Evolutionary conservation across 2,888 invertebrate species (phyloP).

Genomic region (Pheosia gnoma): DNA sequence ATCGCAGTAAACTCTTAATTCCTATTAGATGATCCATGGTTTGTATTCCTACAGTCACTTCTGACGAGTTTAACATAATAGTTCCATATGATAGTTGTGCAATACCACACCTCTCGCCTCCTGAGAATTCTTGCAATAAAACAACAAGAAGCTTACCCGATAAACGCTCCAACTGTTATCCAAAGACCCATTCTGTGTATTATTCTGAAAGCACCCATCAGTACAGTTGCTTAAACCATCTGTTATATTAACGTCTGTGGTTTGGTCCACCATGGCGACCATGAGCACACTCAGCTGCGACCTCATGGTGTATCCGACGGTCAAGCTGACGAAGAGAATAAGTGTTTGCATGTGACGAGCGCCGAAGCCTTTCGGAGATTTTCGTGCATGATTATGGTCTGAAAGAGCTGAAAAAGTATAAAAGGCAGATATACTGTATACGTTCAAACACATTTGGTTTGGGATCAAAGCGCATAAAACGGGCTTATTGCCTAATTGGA

Average conservation of each 20-base stretch:
- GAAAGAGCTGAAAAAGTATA: constrained; percentile 18
- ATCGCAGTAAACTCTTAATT: no score
- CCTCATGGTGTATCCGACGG: constrained; percentile 49
- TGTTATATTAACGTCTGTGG: constrained; percentile 7
- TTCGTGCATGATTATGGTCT: constrained; percentile 20
- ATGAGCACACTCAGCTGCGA: constrained; percentile 61
- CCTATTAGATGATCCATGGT: no score
- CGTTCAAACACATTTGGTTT: no score
- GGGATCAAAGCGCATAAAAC: background rate
- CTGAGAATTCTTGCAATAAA: no score
- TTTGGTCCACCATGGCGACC: constrained; percentile 65
- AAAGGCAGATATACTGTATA: background rate
- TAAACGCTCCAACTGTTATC: constrained; percentile 40
- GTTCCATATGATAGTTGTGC: no score
- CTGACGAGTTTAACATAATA: no score
- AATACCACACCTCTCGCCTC: no score
- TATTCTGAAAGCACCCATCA: background rate
- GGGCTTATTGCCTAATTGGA: background rate
- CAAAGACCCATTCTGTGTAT: background rate
- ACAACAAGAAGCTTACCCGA: constrained; percentile 47
- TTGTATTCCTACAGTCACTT: no score
- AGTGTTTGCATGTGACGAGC: constrained; percentile 58
- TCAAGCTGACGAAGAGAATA: constrained; percentile 56
- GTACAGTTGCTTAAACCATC: background rate
- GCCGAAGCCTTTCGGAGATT: constrained; percentile 52